Evolutionary conservation across 1,140 invertebrate genomes (phyloP), one percentile per base, ranked within the genome.

Genomic region (Drosophila ananassae): DNA sequence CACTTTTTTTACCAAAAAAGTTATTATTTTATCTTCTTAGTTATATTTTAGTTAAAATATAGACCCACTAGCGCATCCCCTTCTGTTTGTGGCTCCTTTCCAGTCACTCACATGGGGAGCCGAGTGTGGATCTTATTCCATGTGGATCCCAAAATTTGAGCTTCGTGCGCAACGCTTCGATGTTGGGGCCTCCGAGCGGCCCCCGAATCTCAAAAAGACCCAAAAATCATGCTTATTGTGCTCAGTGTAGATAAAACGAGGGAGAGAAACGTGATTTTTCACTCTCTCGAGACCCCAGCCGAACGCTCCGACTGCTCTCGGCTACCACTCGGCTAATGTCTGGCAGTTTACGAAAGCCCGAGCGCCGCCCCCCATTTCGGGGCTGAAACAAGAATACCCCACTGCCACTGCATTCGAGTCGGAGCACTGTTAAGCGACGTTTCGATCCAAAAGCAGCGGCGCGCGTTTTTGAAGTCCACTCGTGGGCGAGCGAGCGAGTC

Each of bases 141-240:
- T 79, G 83, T 79, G 80, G 82, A 89, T 60, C 57, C 37, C 79
- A 67, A 82, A 87, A 89, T 89, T 83, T 75, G 82, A 87, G 83
- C 79, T 83, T 78, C 75, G 79, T 81, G 79, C 78, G 79, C 79
- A 62, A 54, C 37, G 44, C 56, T 55, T 68, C 13, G 4, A 13
- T 8, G 17, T 44, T 53, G 37, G 21, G 53, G 48, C 24, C 24
- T 46, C 34, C 34, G 34, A 37, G 34, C 12, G 34, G 10, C 34
- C 10, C 34, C 12, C 3, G 32, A 10, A n/a, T 12, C 4, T n/a
- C 4, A 10, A 12, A 3, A n/a, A 3, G 12, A n/a, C 0, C 34
- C 12, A 32, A 32, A 32, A 32, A 10, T 2, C 32, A 10, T 9
- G 32, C 9, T 10, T 32, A 10, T 32, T 32, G 32, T 32, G 8